Base-by-base conservation (phyloP, 2,888 invertebrate species). In the Beris chalybata region DNA sequence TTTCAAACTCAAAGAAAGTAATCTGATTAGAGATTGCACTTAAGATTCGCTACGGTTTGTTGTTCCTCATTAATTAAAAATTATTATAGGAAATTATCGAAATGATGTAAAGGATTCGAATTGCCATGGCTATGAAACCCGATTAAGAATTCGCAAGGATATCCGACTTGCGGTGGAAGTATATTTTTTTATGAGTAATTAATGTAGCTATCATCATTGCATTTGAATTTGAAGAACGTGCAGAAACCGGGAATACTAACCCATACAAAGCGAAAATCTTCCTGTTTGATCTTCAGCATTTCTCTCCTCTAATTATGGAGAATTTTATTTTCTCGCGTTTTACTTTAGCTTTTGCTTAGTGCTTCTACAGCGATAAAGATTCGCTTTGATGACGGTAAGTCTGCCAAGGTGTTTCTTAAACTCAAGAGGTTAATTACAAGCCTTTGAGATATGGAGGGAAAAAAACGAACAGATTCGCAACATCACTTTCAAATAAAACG, bases 351-450 rank as follows among this genome's bases (percentile, higher is more conserved):
- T 22, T 47, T 4, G 38, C 38, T 38, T 38, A 30, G 29, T 22
- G 30, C 47, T 30, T 30, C 44, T 48, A 59, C 31, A 44, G 13
- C 44, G 58, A 54, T 38, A 64, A 63, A 54, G 43, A 45, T 54
- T 31, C 31, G 54, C 64, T 64, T 54, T 64, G 54, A 64, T 64
- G 50, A 63, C n/a, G 53, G 32, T 38, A 53, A 43, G 52, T 43
- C 12, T 64, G 43, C 45, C 29, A 64, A 64, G 64, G 53, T 50
- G 43, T 64, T 64, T 13, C 64, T 61, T 31, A 64, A 59, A 54
- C 38, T 64, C 45, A 64, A 64, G 64, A 54, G 54, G 64, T 64
- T 64, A 64, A 54, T 64, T 64, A 64, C 64, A 54, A 47, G 54
- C 44, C 54, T 64, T 64, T 64, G 64, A 54, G 54, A 44, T 30